Evolutionary conservation across 2,888 invertebrate species (phyloP).

Genomic region (Stenotaenia linearis): DNA sequence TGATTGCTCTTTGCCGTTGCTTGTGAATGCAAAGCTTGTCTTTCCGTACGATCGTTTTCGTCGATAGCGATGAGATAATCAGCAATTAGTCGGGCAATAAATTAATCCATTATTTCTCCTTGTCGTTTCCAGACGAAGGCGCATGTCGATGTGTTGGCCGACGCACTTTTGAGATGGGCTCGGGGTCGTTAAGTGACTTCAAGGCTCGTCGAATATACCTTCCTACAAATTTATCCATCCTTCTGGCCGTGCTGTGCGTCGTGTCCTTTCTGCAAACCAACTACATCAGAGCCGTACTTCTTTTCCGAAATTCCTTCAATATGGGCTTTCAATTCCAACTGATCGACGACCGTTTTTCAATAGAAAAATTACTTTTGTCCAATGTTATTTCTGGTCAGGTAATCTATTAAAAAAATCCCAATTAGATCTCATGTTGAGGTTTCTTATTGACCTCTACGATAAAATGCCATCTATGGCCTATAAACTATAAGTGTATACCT

Average conservation of each 20-base stretch:
- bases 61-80: neutral
- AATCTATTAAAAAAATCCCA: neutral
- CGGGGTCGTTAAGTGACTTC: conserved; percentile 67
- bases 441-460: neutral
- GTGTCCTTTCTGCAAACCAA: neutral
- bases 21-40: neutral
- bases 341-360: neutral
- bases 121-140: conserved; percentile 75
- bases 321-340: neutral
- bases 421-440: neutral
- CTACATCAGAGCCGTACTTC: neutral
- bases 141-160: conserved; percentile 88
- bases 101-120: neutral
- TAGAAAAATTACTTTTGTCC: neutral
- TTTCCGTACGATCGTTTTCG: neutral
- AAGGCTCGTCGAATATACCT: neutral
- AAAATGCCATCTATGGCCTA: neutral
- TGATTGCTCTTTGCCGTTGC: neutral
- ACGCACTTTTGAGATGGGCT: conserved; percentile 89
- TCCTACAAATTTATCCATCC: neutral
- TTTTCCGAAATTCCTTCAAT: neutral
- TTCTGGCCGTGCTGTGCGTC: neutral
- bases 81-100: neutral
- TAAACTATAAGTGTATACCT: neutral
- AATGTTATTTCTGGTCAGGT: neutral